Conservation (phyloP, 1,140 invertebrate genomes). For the Leptinotarsa defecta region DNA sequence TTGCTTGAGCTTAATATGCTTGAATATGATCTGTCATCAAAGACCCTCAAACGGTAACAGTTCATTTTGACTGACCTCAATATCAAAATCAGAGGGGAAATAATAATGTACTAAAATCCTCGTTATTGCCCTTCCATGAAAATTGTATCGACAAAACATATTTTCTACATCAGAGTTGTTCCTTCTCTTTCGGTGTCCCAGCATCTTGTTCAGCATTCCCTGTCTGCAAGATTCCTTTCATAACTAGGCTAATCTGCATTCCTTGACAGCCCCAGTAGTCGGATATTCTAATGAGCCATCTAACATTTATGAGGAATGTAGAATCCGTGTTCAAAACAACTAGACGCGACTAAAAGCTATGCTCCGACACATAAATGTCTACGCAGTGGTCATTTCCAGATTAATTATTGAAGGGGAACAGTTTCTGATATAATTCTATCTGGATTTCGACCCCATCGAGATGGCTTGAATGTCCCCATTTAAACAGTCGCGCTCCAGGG, state of each 20-base stretch:
- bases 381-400: slow-evolving; percentile 2
- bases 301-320: background rate
- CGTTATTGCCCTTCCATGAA: too few species aligned
- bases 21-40: too few species aligned
- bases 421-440: background rate
- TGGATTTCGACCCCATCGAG: background rate
- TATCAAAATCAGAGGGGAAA: too few species aligned
- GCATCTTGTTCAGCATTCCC: background rate
- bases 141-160: too few species aligned
- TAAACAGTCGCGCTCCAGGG: background rate
- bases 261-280: background rate
- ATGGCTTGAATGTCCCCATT: background rate
- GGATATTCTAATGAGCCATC: background rate
- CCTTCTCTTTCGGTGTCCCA: background rate
- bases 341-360: background rate
- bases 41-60: too few species aligned
- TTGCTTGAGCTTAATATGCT: too few species aligned
- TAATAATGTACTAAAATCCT: too few species aligned
- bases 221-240: background rate
- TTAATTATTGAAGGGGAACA: slow-evolving; percentile 1
- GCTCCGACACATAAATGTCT: background rate
- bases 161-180: too few species aligned
- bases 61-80: too few species aligned
- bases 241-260: background rate
- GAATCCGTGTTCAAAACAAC: background rate